Conservation (phyloP, 2,888 invertebrate genomes). For the Agonopterix heracliana region DNA sequence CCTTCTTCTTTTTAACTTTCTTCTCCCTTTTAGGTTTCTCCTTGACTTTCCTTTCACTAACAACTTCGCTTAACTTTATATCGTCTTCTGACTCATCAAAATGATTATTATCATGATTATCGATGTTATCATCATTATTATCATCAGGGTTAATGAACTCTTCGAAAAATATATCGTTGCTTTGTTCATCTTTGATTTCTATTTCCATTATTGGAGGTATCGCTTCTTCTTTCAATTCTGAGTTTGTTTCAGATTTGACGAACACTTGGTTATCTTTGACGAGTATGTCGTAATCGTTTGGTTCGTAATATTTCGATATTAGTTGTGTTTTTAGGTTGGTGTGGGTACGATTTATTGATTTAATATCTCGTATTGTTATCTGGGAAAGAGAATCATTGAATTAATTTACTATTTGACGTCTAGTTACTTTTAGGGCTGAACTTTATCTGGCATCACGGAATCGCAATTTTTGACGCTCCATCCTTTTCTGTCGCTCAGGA, state of each 20-base stretch:
- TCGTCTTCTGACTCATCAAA: conserved; percentile 33
- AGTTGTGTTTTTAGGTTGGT: conserved; percentile 30
- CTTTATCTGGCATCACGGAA: too few species aligned
- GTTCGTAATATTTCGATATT: conserved; percentile 30
- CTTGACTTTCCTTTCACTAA: not conserved
- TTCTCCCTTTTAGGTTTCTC: conserved; percentile 10
- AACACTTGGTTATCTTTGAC: conserved; percentile 23
- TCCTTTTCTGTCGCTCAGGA: too few species aligned
- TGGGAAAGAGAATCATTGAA: conserved; percentile 19
- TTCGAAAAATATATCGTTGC: conserved; percentile 44
- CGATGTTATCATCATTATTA: conserved; percentile 23
- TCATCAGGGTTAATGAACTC: conserved; percentile 32
- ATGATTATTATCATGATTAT: conserved; percentile 30
- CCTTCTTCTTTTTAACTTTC: conserved; percentile 17
- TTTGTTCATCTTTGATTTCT: conserved; percentile 36
- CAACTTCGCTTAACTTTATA: conserved; percentile 4
- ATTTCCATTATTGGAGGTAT: conserved; percentile 22
- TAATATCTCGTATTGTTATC: conserved; percentile 46
- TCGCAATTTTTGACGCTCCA: too few species aligned
- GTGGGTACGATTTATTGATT: conserved; percentile 34
- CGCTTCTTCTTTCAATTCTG: conserved; percentile 5
- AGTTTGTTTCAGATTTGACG: conserved; percentile 22
- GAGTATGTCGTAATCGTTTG: conserved; percentile 30
- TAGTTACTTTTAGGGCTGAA: too few species aligned
- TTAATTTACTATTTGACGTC: not conserved